Evolutionary conservation across 2,113 vertebrate species (phyloP), one percentile per base, ranked within the genome.

Genomic region (Oncorhynchus kisutch): DNA sequence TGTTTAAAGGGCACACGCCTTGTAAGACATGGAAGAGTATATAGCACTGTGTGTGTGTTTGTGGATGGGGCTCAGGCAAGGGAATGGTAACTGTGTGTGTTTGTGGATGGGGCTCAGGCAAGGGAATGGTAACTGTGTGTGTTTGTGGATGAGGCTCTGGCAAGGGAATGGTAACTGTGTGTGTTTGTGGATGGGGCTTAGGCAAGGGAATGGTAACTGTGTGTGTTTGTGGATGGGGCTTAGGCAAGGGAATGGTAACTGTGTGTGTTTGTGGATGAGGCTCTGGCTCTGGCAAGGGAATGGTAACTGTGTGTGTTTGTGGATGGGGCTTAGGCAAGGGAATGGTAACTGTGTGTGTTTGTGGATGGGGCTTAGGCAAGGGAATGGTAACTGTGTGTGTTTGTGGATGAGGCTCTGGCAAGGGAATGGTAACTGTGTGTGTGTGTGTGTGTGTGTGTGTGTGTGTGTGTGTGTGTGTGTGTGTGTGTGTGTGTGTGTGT

Each of bases 1-100:
- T 83, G 74, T 71, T 34, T 82, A 71, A 77, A 77, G 77, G 54
- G 66, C 68, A 70, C 29, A 72, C 39, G 27, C 25, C 69, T 75
- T 70, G 45, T 66, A 71, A 71, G 64, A 70, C 39, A 62, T 67
- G 71, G 54, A 67, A 48, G 67, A 67, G 67, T 59, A 27, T 67
- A 49, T 11, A 45, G 67, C 8, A 34, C 27, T 20, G 24, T 51
- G 39, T 24, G 11, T 57, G n/a, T 25, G 45, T 71, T 54, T 54
- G 67, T 24, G 6, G 29, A 31, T 31, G 29, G 18, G 66, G 29
- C 66, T 67, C 29, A 67, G 27, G 39, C 39, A 45, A 45, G 39
- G 14, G 25, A 67, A 31, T 34, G 14, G 14, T 29, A 29, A 67
- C 66, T 34, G 13, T 70, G 25, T 66, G 45, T 51, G 27, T 34